These are phyloP conservation scores for Zelostemma sp. DNA, from an alignment of 1,140 invertebrate genomes.

Conservation along the genomic window DNA sequence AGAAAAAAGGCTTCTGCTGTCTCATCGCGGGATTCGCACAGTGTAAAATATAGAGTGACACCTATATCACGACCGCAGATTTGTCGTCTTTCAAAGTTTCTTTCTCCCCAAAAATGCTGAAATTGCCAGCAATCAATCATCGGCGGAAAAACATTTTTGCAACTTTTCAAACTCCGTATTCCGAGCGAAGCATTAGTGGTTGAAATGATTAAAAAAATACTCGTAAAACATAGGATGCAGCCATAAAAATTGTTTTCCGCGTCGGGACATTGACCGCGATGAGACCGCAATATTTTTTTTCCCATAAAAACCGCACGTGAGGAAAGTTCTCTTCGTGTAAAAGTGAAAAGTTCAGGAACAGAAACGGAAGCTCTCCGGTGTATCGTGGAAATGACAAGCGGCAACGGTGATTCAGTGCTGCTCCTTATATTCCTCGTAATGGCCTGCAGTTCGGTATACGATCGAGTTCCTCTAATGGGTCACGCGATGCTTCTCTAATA, in stretches of 20 bases:
- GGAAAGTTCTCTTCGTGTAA: not conserved
- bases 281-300: no score
- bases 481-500: slow-evolving; percentile 39
- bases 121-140: no score
- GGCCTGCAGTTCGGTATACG: slow-evolving; percentile 9
- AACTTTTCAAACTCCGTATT: no score
- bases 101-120: no score
- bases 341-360: slow-evolving; percentile 10
- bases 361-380: slow-evolving; percentile 11
- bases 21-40: slow-evolving; percentile 4
- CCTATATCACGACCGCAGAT: not conserved
- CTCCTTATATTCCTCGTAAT: slow-evolving; percentile 10
- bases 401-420: slow-evolving; percentile 17
- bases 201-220: no score
- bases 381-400: slow-evolving; percentile 10
- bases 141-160: no score
- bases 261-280: not conserved
- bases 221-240: not conserved
- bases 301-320: not conserved
- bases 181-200: no score
- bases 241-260: not conserved
- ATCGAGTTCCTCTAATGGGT: slow-evolving; percentile 50
- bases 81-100: no score
- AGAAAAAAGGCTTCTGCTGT: slow-evolving; percentile 8
- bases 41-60: slow-evolving; percentile 1